A percentile compares a stretch with the other conserved stretches of the same genome.
These are phyloP conservation scores for Plectrocnemia conspersa DNA, from an alignment of 1,140 invertebrate genomes.

Conservation along the genomic window DNA sequence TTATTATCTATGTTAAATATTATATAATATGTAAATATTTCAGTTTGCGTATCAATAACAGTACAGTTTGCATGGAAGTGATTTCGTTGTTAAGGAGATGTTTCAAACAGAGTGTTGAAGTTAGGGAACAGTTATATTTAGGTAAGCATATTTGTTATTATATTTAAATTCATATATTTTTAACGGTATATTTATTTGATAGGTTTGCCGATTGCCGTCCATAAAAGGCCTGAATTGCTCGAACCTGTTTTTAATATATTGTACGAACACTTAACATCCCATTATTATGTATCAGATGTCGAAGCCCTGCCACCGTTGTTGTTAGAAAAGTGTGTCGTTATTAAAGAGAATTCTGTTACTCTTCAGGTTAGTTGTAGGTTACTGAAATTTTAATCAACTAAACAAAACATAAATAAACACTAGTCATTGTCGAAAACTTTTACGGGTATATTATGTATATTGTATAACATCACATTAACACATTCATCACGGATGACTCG, in stretches of 20 bases:
- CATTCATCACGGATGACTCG: no score
- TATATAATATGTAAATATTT: conserved; percentile 1
- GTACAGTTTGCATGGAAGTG: conserved; percentile 51
- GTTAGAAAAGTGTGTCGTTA: conserved; percentile 44
- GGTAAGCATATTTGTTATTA: conserved; percentile 39
- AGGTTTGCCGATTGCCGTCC: conserved; percentile 47
- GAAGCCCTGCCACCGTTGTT: conserved; percentile 44
- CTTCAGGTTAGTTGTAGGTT: conserved; percentile 36
- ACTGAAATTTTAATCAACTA: conserved; percentile 2
- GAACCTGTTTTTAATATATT: conserved; percentile 48
- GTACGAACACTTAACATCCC: conserved; percentile 45
- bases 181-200: conserved; percentile 27
- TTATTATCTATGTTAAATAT: not conserved
- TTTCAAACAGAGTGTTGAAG: conserved; percentile 51
- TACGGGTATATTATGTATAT: no score
- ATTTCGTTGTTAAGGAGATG: conserved; percentile 51
- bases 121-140: conserved; percentile 48
- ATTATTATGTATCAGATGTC: conserved; percentile 48
- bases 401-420: conserved; percentile 1
- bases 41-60: conserved; percentile 38
- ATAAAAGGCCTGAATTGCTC: conserved; percentile 45
- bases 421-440: no score
- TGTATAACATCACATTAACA: no score
- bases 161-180: conserved; percentile 14
- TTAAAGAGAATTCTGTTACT: conserved; percentile 44